phyloP scores from a whole-genome alignment of 2,888 invertebrate genomes.

The Papilio gigon region DNA sequence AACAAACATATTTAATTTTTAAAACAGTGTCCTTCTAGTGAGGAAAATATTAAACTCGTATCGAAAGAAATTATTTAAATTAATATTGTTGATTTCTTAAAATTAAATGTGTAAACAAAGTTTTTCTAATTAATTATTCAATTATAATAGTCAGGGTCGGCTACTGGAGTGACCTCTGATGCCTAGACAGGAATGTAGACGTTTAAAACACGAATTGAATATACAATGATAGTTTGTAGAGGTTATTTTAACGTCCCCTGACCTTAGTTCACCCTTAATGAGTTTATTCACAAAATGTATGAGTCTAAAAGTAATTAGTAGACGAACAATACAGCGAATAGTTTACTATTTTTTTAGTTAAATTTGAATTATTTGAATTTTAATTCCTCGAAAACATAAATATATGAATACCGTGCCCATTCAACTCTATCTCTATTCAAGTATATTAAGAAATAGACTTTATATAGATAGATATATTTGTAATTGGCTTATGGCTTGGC shows the following conservation, averaged over 20 bases:
- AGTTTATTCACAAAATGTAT: slow-evolving; percentile 12
- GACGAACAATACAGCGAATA: not conserved
- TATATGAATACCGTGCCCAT: too few species aligned
- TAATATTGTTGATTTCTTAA: too few species aligned
- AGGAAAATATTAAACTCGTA: too few species aligned
- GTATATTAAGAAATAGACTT: too few species aligned
- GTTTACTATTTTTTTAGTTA: not conserved
- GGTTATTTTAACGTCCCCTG: slow-evolving; percentile 21
- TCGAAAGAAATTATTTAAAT: too few species aligned
- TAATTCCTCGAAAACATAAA: too few species aligned
- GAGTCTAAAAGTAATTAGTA: not conserved
- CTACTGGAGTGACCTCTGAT: slow-evolving; percentile 16
- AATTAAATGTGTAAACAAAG: not conserved
- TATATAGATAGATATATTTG: too few species aligned
- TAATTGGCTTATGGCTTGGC: too few species aligned
- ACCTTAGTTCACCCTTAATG: slow-evolving; percentile 13
- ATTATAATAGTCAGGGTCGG: not conserved
- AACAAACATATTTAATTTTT: too few species aligned
- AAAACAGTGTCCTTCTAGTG: too few species aligned
- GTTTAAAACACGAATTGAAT: slow-evolving; percentile 7
- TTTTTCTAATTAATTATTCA: not conserved
- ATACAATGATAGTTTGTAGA: slow-evolving; percentile 18
- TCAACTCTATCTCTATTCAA: too few species aligned
- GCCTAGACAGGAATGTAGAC: slow-evolving; percentile 6
- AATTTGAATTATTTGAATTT: too few species aligned